phyloP scores from a whole-genome alignment of 2,113 vertebrate species.

The Plectropomus leopardus region DNA sequence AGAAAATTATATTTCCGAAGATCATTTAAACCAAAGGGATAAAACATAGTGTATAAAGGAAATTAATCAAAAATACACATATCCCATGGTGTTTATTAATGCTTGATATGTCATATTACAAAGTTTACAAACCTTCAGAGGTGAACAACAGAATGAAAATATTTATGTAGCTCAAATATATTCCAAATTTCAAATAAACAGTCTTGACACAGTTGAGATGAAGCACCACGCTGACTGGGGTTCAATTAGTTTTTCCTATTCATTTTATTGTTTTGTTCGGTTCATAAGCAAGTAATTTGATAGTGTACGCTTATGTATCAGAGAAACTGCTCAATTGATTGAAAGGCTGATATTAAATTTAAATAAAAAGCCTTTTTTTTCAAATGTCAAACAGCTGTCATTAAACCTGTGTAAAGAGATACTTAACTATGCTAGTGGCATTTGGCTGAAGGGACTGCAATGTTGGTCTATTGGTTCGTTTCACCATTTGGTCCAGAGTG shows the following conservation, averaged over 20 bases:
- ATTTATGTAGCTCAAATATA: not conserved
- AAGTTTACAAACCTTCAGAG: not conserved
- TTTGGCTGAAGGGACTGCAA: too few species aligned
- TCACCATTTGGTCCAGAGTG: too few species aligned
- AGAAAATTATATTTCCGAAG: slow-evolving; percentile 5
- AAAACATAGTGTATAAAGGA: not conserved
- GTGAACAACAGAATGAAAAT: not conserved
- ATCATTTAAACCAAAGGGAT: slow-evolving; percentile 26
- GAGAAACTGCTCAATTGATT: too few species aligned
- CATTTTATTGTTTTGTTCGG: not conserved
- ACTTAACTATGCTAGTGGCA: too few species aligned
- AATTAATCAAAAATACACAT: not conserved
- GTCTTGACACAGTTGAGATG: too few species aligned
- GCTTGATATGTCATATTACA: not conserved
- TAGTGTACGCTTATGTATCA: too few species aligned
- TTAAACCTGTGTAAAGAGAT: too few species aligned
- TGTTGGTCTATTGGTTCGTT: too few species aligned
- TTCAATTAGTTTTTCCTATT: not conserved
- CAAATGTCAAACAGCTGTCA: too few species aligned
- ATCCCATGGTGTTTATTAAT: not conserved
- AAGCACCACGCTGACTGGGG: too few species aligned
- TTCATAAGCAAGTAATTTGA: not conserved
- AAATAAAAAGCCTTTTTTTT: too few species aligned
- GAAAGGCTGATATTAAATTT: too few species aligned
- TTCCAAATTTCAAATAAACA: not conserved